Base-by-base conservation (phyloP, 2,113 vertebrate species). In the Oreochromis niloticus region DNA sequence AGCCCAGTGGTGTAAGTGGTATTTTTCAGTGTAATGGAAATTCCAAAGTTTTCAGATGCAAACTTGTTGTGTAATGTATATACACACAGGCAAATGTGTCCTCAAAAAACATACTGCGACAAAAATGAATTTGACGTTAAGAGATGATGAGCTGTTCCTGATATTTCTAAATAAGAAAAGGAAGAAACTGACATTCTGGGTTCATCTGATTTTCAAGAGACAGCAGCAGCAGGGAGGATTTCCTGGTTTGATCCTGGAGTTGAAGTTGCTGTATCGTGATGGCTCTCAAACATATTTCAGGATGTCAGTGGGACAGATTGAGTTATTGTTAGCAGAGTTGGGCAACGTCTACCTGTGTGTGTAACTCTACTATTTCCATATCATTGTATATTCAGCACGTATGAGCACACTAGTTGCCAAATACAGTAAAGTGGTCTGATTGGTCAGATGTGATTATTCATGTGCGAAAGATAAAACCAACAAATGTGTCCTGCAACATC, bases 61-160 rank as follows among this genome's bases (percentile, higher is more conserved):
- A 66, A 66, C 9, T 36, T 12, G 16, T 63, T 61, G 30, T 63
- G 9, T 1, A 34, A 34, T 63, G 59, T 34, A 63, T 34, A 9
- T 36, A 63, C 2, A 63, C 1, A 2, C 16, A 36, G 17, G 17
- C 17, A 36, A 36, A 36, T 19, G 59, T 61, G 30, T 61, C 59
- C 16, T 61, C 59, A 34, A 19, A 19, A 63, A 36, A 12, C 2
- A 0, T 6, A 1, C 32, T 17, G 14, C 0, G 0, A 61, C 32
- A 63, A 36, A 36, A 63, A 63, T n/a, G 17, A 63, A 63, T 4
- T 63, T 63, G 32, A 17, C 59, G n/a, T 63, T 12, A 63, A 63
- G 9, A 36, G 4, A 63, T 36, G 2, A 63, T 63, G 59, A 63
- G 17, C 32, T 36, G 59, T 36, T 7, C 17, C 32, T 63, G 17